Evolutionary conservation across 1,140 invertebrate species (phyloP), one percentile per base, ranked within the genome.

Genomic region (Lutraria rhynchaena): DNA sequence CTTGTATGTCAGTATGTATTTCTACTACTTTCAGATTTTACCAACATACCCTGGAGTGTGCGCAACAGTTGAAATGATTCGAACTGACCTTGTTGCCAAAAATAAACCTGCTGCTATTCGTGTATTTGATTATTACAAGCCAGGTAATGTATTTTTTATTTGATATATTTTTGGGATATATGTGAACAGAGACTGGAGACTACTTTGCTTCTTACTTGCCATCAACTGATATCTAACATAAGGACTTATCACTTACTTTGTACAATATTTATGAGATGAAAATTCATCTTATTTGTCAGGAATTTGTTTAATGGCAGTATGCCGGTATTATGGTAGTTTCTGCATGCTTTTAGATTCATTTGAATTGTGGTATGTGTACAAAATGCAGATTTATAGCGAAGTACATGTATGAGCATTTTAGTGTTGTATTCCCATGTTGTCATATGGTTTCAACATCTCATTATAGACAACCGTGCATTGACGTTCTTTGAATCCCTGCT

Each of bases 61-160:
- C 19, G 41, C 33, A 19, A 37, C 57, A 0, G 4, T 60, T 22
- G 73, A 51, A 46, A 31, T 51, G 57, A 55, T 37, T 13, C 37
- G 53, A 27, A 61, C 46, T 27, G 41, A 46, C 19, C 55, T 51
- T 27, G 58, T 75, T 31, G 41, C 58, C 17, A 67, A 22, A 4
- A 29, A 3, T 7, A 67, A 41, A 44, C 76, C 76, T 2, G 63
- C 76, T 58, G 35, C 65, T 0, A 57, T 80, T 61, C 69, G 55
- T n/a, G 65, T 80, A 31, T 80, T 33, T 60, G 76, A 80, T 33
- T 80, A 80, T 51, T 80, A 80, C 46, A 51, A 70, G 17, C 76
- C 76, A 57, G 76, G 76, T 80, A 80, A n/a, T n/a, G n/a, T n/a
- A n/a, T n/a, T n/a, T n/a, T n/a, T n/a, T n/a, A n/a, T n/a, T n/a